Conservation (phyloP, 2,888 invertebrate species). For the Chalcis sispes region DNA sequence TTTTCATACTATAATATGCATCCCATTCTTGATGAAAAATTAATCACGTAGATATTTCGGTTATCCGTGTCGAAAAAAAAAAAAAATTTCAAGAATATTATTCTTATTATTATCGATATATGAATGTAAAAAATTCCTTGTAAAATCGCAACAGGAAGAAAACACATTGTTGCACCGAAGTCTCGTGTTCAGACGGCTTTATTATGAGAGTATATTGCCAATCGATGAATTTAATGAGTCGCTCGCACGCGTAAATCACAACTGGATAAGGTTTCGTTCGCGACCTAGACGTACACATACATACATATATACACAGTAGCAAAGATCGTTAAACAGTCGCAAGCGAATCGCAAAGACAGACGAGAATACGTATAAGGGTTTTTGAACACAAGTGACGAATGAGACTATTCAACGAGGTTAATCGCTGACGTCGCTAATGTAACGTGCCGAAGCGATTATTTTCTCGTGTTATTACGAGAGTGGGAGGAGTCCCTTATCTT, state of each 20-base stretch:
- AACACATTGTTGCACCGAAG: slow-evolving; percentile 21
- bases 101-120: too few species aligned
- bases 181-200: slow-evolving; percentile 8
- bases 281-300: slow-evolving; percentile 47
- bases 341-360: background rate
- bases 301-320: background rate
- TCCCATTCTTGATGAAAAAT: too few species aligned
- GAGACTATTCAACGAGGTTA: slow-evolving; percentile 45
- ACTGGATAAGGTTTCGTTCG: slow-evolving; percentile 43
- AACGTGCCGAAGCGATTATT: slow-evolving; percentile 6
- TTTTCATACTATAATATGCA: too few species aligned
- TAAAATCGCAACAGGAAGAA: slow-evolving; percentile 3
- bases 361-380: slow-evolving; percentile 35
- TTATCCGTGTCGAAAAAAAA: too few species aligned
- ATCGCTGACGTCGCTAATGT: slow-evolving; percentile 25
- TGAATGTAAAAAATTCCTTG: background rate
- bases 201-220: slow-evolving; percentile 12
- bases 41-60: too few species aligned
- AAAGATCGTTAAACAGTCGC: too few species aligned
- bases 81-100: too few species aligned
- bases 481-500: too few species aligned
- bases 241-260: slow-evolving; percentile 2
- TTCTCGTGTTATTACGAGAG: too few species aligned
- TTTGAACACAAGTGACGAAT: background rate
- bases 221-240: slow-evolving; percentile 42